Percentiles rank a stretch among this genome's conserved stretches.
Conservation (phyloP, 1,140 invertebrate genomes). For the Paraescarpia echinospica region DNA sequence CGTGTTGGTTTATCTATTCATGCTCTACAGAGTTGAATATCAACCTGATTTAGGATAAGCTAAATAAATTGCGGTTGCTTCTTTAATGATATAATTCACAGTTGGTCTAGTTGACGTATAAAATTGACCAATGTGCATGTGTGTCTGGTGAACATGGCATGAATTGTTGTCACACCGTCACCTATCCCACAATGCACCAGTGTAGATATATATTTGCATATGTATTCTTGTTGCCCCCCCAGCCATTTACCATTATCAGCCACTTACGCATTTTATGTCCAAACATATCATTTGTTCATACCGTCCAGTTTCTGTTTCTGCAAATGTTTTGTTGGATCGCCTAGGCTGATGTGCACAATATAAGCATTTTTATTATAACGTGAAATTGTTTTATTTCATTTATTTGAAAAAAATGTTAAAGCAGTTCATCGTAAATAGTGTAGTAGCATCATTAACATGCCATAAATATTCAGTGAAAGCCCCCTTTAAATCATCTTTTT, state of each 20-base stretch:
- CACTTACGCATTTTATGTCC: not conserved
- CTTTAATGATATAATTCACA: not conserved
- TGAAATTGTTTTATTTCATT: not conserved
- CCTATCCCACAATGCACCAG: not conserved
- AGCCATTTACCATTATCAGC: not conserved
- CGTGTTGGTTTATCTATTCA: not conserved
- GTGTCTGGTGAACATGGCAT: not conserved
- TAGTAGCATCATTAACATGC: not conserved
- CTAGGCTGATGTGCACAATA: no score
- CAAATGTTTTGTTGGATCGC: not conserved
- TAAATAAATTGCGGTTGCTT: not conserved
- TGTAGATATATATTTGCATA: conserved; percentile 20
- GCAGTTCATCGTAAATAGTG: not conserved
- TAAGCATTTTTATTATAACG: not conserved
- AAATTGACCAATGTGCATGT: not conserved
- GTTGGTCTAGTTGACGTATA: not conserved
- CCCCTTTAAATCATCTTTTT: not conserved
- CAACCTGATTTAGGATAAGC: not conserved
- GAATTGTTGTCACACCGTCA: not conserved
- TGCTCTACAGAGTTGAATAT: not conserved
- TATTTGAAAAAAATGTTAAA: not conserved
- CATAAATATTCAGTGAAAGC: not conserved
- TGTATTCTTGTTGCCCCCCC: not conserved
- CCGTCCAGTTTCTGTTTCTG: not conserved
- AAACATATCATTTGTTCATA: not conserved